Evolutionary conservation across 2,113 vertebrate genomes (phyloP).

Genomic region (Apodemus speciosus): DNA sequence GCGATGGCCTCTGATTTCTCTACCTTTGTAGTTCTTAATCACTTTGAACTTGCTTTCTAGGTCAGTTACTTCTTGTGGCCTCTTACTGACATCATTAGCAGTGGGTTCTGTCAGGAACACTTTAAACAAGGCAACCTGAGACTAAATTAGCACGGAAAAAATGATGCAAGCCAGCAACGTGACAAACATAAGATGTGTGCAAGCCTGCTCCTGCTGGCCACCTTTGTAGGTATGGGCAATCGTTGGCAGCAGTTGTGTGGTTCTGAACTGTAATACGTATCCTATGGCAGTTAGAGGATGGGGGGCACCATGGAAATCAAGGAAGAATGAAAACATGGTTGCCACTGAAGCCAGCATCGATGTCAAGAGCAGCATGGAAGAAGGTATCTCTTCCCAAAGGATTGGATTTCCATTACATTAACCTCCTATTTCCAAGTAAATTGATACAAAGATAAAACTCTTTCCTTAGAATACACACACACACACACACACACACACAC

Average conservation of each 20-base stretch:
- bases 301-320: not conserved
- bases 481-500: not conserved
- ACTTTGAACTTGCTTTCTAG: not conserved
- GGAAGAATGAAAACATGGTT: not conserved
- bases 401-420: not conserved
- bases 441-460: not conserved
- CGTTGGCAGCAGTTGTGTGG: not conserved
- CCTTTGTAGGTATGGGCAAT: rapidly evolving
- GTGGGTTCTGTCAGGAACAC: not conserved
- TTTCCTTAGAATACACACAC: not conserved
- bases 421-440: not conserved
- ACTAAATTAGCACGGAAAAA: not conserved
- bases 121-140: not conserved
- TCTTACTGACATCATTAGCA: not conserved
- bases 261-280: not conserved
- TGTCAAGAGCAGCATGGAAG: not conserved
- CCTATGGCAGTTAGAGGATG: not conserved
- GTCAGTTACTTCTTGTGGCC: not conserved
- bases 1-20: not conserved
- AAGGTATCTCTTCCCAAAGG: not conserved
- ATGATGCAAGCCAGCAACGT: not conserved
- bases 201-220: not conserved
- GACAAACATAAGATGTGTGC: not conserved
- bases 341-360: not conserved
- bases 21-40: not conserved